Conservation (phyloP, 37 sponge, comb jelly and placozoan species). For the Petrosia ficiformis region DNA sequence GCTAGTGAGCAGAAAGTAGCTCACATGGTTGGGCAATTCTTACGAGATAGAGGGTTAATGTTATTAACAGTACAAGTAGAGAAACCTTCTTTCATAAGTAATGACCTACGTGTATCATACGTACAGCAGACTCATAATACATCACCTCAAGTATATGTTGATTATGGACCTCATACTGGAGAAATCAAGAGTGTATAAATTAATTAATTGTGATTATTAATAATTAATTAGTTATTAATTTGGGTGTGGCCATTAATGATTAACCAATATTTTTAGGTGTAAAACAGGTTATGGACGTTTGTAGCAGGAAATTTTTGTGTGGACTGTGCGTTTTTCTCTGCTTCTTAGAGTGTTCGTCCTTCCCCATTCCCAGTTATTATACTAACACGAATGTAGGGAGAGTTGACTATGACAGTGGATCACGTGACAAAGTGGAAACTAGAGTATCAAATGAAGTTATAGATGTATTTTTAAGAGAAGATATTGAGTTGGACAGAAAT, state of each 20-base stretch:
- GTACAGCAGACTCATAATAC: slow-evolving; percentile 35
- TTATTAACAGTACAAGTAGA: background rate
- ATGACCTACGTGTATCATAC: slow-evolving; percentile 15
- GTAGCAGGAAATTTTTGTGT: no score
- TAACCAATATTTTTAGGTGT: no score
- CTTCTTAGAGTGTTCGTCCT: no score
- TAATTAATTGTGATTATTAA: background rate
- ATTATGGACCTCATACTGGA: slow-evolving; percentile 72
- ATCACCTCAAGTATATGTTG: slow-evolving; percentile 80
- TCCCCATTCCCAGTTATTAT: no score
- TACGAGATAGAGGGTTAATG: slow-evolving; percentile 71
- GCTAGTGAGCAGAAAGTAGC: slow-evolving; percentile 85
- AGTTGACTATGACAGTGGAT: no score
- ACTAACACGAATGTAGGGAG: no score
- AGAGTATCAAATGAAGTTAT: no score
- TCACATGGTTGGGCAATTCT: slow-evolving; percentile 62
- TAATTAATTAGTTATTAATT: background rate
- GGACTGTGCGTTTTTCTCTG: no score
- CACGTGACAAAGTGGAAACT: no score
- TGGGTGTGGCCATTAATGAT: background rate
- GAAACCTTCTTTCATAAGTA: background rate
- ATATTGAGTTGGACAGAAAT: no score
- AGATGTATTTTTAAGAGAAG: no score
- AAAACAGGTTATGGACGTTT: no score
- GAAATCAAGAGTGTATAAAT: slow-evolving; percentile 40